Percentiles rank a stretch among this genome's conserved stretches.
Evolutionary conservation across 2,113 vertebrate genomes (phyloP).

Genomic region (Balaenoptera acutorostrata): DNA sequence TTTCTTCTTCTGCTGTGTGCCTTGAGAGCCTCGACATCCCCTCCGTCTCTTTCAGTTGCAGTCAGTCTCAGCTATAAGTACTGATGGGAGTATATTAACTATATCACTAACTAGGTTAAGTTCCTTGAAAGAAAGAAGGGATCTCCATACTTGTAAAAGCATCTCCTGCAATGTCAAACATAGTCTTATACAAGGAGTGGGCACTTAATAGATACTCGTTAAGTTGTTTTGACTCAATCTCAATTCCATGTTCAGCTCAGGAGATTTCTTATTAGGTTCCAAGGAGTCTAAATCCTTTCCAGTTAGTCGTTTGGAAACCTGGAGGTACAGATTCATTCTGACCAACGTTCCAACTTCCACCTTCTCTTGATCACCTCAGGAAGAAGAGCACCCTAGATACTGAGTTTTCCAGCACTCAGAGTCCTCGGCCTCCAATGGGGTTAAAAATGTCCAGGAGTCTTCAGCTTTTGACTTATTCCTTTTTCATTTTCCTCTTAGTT

Average conservation of each 20-base stretch:
- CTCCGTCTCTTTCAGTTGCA: background rate
- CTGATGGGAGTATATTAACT: background rate
- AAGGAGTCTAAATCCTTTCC: background rate
- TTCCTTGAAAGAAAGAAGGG: background rate
- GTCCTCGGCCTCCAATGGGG: background rate
- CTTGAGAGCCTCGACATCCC: background rate
- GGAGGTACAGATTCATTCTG: background rate
- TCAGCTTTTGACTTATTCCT: background rate
- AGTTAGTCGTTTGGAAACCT: background rate
- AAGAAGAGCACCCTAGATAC: background rate
- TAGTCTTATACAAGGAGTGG: background rate
- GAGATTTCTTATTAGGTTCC: background rate
- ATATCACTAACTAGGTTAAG: background rate
- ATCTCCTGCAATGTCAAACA: background rate
- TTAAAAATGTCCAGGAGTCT: background rate
- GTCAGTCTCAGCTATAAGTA: background rate
- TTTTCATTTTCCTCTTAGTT: background rate
- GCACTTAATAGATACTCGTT: background rate
- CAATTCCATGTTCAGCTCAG: background rate
- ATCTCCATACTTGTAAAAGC: background rate
- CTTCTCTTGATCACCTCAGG: background rate
- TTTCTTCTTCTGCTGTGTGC: background rate
- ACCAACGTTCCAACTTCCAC: background rate
- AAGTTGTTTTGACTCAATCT: background rate
- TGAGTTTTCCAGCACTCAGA: background rate